These are phyloP conservation scores for Rhyacichthys aspro DNA, from an alignment of 2,797 vertebrate species.

Conservation along the genomic window DNA sequence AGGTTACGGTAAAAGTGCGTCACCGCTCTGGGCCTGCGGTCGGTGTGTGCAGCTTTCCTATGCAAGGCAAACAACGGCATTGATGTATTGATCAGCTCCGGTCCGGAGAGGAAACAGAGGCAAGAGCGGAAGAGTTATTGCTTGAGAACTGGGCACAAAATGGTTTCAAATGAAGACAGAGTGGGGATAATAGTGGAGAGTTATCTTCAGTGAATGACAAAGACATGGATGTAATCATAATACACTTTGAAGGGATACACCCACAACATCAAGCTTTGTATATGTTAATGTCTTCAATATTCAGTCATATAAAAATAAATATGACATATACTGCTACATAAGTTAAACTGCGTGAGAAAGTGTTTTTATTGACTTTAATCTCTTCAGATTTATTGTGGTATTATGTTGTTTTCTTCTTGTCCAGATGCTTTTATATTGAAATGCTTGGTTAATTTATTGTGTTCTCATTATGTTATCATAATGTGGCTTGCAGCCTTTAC, in stretches of 20 bases:
- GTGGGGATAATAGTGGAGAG: slow-evolving; percentile 8
- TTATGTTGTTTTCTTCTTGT: too few species aligned
- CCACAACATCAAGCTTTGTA: slow-evolving; percentile 1
- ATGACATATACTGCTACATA: not conserved
- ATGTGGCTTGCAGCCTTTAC: too few species aligned
- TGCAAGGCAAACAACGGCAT: slow-evolving; percentile 20
- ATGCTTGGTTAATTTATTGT: too few species aligned
- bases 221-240: slow-evolving; percentile 10
- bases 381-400: too few species aligned
- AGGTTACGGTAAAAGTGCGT: slow-evolving; percentile 5
- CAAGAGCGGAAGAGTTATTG: slow-evolving; percentile 17
- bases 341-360: too few species aligned
- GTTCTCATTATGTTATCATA: too few species aligned
- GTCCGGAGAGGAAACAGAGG: slow-evolving; percentile 9
- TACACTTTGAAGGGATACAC: slow-evolving; percentile 6
- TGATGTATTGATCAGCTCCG: slow-evolving; percentile 23
- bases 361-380: too few species aligned
- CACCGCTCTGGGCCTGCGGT: not conserved
- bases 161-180: slow-evolving; percentile 28
- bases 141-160: slow-evolving; percentile 10
- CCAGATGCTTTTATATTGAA: too few species aligned
- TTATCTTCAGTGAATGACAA: not conserved
- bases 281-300: not conserved
- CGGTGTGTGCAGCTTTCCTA: not conserved
- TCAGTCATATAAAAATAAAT: not conserved